These are phyloP conservation scores for Phylloscopus collybita DNA, from an alignment of 2,797 vertebrate genomes.

Conservation along the genomic window DNA sequence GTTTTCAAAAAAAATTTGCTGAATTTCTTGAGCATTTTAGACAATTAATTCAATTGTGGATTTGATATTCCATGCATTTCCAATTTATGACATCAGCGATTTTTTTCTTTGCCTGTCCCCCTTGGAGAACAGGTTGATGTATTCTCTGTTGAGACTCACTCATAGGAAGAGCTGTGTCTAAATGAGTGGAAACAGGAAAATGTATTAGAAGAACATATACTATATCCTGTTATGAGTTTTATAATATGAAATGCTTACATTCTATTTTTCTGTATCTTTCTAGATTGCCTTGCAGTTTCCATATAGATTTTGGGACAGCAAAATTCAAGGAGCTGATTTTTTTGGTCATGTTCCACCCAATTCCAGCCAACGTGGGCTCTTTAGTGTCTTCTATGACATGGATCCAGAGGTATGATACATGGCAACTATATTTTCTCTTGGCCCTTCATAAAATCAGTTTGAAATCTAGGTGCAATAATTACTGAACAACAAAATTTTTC, in stretches of 20 bases:
- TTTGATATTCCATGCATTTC: neutral
- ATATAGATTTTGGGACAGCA: conserved; percentile 93
- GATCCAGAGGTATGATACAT: conserved; percentile 85
- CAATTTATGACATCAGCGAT: neutral
- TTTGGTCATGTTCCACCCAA: conserved; percentile 90
- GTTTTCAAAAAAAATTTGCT: neutral
- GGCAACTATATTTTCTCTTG: neutral
- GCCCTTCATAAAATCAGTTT: neutral
- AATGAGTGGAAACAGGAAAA: neutral
- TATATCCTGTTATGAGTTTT: neutral
- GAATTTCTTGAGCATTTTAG: neutral
- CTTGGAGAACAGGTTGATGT: neutral
- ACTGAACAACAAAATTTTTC: neutral
- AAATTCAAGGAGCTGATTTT: conserved; percentile 95
- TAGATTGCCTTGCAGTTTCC: conserved; percentile 95
- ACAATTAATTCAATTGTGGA: neutral
- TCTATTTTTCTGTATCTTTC: neutral
- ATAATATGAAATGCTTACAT: neutral
- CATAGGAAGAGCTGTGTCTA: neutral
- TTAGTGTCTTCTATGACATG: conserved; percentile 97
- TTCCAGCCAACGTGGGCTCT: conserved; percentile 90
- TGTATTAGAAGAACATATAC: neutral
- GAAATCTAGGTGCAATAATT: neutral
- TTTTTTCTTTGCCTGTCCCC: neutral
- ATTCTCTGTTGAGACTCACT: neutral